Evolutionary conservation across 2,113 vertebrate species (phyloP).

Genomic region (Oxyura jamaicensis): DNA sequence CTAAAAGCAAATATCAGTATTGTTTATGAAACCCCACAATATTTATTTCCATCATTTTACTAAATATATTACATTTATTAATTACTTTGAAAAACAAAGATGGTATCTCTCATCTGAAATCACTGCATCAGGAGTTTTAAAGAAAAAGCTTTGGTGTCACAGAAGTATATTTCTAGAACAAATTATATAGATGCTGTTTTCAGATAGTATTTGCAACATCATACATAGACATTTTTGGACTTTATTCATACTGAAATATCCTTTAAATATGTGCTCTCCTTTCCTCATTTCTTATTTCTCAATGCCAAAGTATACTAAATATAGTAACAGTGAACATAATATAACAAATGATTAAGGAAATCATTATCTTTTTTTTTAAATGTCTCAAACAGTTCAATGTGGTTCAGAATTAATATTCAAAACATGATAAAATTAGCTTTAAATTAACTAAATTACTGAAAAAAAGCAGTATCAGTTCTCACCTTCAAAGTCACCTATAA

Average conservation of each 20-base stretch:
- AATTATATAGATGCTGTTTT: background rate
- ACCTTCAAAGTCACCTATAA: background rate
- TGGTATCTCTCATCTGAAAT: background rate
- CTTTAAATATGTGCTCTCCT: background rate
- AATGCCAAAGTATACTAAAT: background rate
- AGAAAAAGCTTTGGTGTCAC: background rate
- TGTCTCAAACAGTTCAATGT: background rate
- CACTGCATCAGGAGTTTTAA: background rate
- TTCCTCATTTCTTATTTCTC: background rate
- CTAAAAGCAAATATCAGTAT: background rate
- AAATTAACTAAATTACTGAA: background rate
- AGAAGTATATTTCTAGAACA: background rate
- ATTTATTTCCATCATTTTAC: background rate
- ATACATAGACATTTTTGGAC: rapidly evolving
- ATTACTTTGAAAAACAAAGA: background rate
- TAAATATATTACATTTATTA: background rate
- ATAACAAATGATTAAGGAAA: background rate
- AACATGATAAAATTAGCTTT: background rate
- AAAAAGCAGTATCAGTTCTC: background rate
- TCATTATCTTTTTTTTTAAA: background rate
- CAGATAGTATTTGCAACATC: background rate
- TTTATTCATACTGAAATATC: background rate
- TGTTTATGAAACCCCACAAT: background rate
- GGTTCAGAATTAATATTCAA: background rate
- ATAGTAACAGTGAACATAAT: background rate